phyloP scores from a whole-genome alignment of 2,888 invertebrate species.

The Apotomis capreana region DNA sequence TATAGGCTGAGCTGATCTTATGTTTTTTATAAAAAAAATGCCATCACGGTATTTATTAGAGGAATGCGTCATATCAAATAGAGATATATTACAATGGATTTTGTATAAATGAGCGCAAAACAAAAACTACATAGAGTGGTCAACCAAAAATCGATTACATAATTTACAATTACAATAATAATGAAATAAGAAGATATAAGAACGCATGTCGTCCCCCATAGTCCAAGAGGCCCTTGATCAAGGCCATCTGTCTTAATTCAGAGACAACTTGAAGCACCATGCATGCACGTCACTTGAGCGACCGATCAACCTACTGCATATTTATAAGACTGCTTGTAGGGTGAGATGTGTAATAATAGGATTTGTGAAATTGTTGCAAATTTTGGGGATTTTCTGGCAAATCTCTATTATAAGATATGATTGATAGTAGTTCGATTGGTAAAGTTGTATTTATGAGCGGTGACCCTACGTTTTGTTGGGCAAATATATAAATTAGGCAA shows the following conservation, averaged over 20 bases:
- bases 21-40: no score
- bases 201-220: conserved; percentile 11
- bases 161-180: background rate
- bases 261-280: conserved; percentile 57
- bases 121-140: background rate
- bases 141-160: background rate
- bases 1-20: no score
- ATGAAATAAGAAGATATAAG: background rate
- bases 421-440: conserved; percentile 23
- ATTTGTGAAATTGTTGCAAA: conserved; percentile 62
- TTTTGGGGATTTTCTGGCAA: conserved; percentile 51
- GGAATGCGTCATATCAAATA: no score
- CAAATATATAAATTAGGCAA: no score
- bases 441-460: conserved; percentile 1
- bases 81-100: no score
- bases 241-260: conserved; percentile 70
- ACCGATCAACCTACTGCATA: conserved; percentile 53
- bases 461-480: background rate
- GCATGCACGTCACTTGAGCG: conserved; percentile 54
- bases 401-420: conserved; percentile 37
- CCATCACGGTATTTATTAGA: no score
- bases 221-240: conserved; percentile 44
- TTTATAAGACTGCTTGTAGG: conserved; percentile 51
- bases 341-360: conserved; percentile 40
- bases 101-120: no score